Percentiles rank a stretch among this genome's conserved stretches.
Conservation (phyloP, 1,140 invertebrate species). For the Leguminivora glycinivorella region DNA sequence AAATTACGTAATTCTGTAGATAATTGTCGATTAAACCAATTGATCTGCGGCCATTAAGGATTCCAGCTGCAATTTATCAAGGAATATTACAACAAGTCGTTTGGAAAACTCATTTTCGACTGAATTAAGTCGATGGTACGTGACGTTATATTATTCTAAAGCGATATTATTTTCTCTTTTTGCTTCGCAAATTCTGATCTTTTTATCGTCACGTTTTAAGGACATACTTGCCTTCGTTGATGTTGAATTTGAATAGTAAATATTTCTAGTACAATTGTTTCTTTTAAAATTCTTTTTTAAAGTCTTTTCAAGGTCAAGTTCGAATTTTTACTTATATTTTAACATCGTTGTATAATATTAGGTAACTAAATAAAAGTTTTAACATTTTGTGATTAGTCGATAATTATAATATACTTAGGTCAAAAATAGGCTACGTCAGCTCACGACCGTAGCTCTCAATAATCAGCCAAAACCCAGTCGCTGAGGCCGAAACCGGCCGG, state of each 20-base stretch:
- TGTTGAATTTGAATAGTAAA: background rate
- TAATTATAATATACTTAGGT: too few relatives aligned
- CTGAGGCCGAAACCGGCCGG: too few relatives aligned
- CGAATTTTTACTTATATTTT: too few relatives aligned
- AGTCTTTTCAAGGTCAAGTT: too few relatives aligned
- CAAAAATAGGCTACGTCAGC: too few relatives aligned
- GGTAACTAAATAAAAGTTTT: too few relatives aligned
- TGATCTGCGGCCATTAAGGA: background rate
- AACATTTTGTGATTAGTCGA: too few relatives aligned
- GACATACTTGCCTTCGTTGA: background rate
- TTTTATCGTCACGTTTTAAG: background rate
- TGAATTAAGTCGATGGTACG: constrained; percentile 7
- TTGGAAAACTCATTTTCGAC: constrained; percentile 23
- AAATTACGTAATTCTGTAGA: constrained; percentile 18
- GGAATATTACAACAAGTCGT: constrained; percentile 24
- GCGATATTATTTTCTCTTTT: background rate
- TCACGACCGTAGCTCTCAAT: too few relatives aligned
- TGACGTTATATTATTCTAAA: background rate
- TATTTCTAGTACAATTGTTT: too few relatives aligned
- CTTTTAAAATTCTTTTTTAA: too few relatives aligned
- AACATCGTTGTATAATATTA: too few relatives aligned
- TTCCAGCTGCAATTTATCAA: constrained; percentile 15
- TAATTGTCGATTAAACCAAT: constrained; percentile 24
- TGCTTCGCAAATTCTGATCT: background rate
- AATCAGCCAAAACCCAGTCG: too few relatives aligned